Percentiles rank a stretch among this genome's conserved stretches.
These are phyloP conservation scores for Cataglyphis livida DNA, from an alignment of 2,888 invertebrate genomes.

Conservation along the genomic window DNA sequence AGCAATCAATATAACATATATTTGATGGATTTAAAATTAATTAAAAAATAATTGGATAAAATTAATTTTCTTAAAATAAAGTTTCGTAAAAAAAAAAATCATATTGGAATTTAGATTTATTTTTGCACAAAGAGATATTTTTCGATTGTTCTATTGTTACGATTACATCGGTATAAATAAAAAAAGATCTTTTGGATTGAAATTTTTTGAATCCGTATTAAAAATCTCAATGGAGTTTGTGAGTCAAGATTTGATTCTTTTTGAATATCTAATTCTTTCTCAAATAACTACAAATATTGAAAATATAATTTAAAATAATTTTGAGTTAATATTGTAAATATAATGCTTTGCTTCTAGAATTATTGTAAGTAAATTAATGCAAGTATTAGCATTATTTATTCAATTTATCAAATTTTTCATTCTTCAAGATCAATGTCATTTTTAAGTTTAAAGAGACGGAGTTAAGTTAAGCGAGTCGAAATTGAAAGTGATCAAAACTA, in stretches of 20 bases:
- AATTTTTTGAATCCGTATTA: background rate
- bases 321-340: background rate
- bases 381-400: background rate
- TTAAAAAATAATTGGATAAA: too few species aligned
- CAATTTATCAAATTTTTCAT: background rate
- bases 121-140: background rate
- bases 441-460: background rate
- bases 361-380: background rate
- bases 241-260: background rate
- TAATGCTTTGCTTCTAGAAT: background rate
- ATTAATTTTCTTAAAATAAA: background rate
- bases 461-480: conserved; percentile 10
- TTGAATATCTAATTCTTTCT: background rate
- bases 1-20: background rate
- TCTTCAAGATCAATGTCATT: background rate
- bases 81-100: background rate
- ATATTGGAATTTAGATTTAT: background rate
- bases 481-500: background rate
- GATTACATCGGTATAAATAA: background rate
- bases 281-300: background rate
- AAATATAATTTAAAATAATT: background rate
- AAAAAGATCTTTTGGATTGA: background rate
- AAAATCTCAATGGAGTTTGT: background rate
- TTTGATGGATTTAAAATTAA: background rate
- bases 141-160: background rate